Conservation (phyloP, 2,797 vertebrate species). For the Ctenochaetus hawaiiensis region DNA sequence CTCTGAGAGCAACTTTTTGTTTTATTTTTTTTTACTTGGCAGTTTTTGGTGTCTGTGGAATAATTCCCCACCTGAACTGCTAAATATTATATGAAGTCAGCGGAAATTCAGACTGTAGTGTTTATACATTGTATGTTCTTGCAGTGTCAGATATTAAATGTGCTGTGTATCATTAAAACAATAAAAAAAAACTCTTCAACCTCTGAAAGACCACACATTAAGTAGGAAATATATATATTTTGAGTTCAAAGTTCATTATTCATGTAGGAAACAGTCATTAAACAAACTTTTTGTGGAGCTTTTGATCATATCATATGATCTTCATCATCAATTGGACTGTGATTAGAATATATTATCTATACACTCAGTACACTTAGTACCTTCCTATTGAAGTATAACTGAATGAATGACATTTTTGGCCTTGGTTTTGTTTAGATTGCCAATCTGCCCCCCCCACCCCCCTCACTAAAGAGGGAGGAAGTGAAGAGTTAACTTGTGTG, state of each 20-base stretch:
- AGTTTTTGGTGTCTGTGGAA: neutral
- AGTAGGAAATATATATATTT: neutral
- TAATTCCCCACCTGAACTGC: neutral
- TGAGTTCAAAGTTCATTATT: neutral
- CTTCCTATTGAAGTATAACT: neutral
- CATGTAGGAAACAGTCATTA: neutral
- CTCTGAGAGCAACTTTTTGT: neutral
- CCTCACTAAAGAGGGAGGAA: slow-evolving; percentile 47
- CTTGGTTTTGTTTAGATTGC: slow-evolving; percentile 6
- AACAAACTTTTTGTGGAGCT: neutral
- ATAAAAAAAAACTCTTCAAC: neutral
- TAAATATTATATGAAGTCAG: slow-evolving; percentile 3
- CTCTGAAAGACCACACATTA: slow-evolving; percentile 9
- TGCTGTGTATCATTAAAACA: neutral
- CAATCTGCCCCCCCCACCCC: slow-evolving; percentile 29
- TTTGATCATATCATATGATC: neutral
- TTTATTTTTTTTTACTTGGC: slow-evolving; percentile 11
- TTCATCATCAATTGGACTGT: neutral
- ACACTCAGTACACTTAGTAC: neutral
- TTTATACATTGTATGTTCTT: slow-evolving; percentile 16
- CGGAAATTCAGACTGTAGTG: slow-evolving; percentile 24
- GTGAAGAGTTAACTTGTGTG: slow-evolving; percentile 62
- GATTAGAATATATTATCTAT: neutral
- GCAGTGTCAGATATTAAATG: neutral
- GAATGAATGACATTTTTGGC: neutral